Evolutionary conservation across 2,113 vertebrate genomes (phyloP), one percentile per base, ranked within the genome.

Genomic region (Thomomys bottae): DNA sequence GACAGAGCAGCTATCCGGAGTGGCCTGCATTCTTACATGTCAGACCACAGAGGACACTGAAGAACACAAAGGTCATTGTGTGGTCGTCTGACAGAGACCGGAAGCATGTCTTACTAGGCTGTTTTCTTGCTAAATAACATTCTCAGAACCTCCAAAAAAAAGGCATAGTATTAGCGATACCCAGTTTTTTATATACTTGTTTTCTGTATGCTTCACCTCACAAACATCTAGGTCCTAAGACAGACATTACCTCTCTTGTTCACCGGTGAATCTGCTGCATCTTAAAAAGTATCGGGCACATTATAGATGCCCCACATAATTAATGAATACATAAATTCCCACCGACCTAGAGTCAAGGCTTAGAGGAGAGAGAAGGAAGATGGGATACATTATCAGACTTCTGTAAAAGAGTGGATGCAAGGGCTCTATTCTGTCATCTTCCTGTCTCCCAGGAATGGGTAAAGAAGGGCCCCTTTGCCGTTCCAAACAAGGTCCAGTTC

Each of bases 121-220:
- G 18, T 42, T 75, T 81, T 75, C 0, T 42, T 87, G 36, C 23
- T 79, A 87, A 67, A 67, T 68, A 72, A 72, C 38, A 63, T 84
- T 88, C 30, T 63, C 84, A 90, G 34, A 79, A n/a, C 80, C 49
- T 64, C 67, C 49, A n/a, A 63, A 86, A 30, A 30, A 89, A 32
- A 81, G 20, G 59, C 34, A 14, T 18, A 17, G 2, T n/a, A 38
- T 81, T 38, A 76, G 61, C 8, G 15, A 63, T 28, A 49, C 30
- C 54, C 71, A 40, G 30, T 9, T n/a, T 28, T 38, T 0, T 21
- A 26, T 40, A 32, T 40, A 34, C 68, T 83, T 87, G 36, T 34
- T 76, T 76, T 49, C 72, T 70, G 21, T 76, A 34, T 86, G 8
- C 61, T 28, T 88, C 49, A 77, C 78, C 45, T 15, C 70, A 78